A percentile compares a stretch with the other conserved stretches of the same genome.
Evolutionary conservation across 2,113 vertebrate species (phyloP).

Genomic region (Lagenorhynchus albirostris): DNA sequence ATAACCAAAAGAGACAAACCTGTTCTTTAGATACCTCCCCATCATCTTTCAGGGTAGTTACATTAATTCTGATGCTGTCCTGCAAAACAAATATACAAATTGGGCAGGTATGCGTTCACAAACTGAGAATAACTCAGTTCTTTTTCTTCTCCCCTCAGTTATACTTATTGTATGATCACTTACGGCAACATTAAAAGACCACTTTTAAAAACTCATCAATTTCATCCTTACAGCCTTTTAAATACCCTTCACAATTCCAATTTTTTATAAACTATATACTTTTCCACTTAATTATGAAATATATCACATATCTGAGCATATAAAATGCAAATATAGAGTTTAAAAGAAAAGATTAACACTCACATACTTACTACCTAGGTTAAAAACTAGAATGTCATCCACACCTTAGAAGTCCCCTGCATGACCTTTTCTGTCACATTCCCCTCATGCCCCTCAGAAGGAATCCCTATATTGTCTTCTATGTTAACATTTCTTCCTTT

Average conservation of each 20-base stretch:
- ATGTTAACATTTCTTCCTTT: background rate
- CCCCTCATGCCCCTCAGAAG: background rate
- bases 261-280: background rate
- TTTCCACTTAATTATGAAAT: background rate
- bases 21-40: conserved; percentile 86
- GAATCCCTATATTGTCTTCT: background rate
- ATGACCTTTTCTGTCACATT: background rate
- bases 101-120: background rate
- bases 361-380: background rate
- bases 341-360: background rate
- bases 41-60: conserved; percentile 81
- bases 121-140: background rate
- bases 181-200: background rate
- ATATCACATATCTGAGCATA: background rate
- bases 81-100: conserved; percentile 66
- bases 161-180: background rate
- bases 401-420: background rate
- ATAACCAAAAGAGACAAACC: conserved; percentile 80
- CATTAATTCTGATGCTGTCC: conserved; percentile 88
- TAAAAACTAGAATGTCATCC: background rate
- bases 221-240: background rate
- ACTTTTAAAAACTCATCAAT: background rate
- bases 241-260: background rate
- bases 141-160: background rate
- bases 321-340: background rate